Base-by-base conservation (phyloP, 2,113 vertebrate genomes). In the Corythaixoides concolor region DNA sequence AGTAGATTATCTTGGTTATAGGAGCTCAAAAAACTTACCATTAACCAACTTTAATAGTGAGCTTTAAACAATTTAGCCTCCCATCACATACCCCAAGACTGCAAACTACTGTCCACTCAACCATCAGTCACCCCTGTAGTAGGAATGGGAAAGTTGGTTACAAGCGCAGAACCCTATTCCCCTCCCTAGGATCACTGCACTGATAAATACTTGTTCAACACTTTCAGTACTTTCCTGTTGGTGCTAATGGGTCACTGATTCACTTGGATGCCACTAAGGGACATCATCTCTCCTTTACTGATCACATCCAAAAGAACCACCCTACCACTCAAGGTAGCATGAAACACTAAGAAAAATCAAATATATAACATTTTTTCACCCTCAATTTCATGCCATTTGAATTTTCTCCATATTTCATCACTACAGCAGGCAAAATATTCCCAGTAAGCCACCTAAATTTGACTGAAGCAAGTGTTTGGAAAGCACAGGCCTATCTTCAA, bases 61-160 rank as follows among this genome's bases (percentile, higher is more conserved):
- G 11, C 14, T 70, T 62, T 35, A 69, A 83, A 55, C 30, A 41
- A 17, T 10, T 63, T 59, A 50, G 17, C 45, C 30, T 15, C n/a
- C 10, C 32, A 50, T 30, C 60, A 47, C 16, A 49, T 9, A 67
- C 4, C 5, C 22, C n/a, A 66, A 63, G 47, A 59, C 11, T 59
- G 37, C 52, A n/a, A 83, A 63, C 13, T 35, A 32, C 15, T 13
- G 26, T 70, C 66, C 15, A 37, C 16, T 41, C 63, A 59, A 28
- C 19, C 17, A 15, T 18, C 13, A 41, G 20, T 26, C 26, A 53
- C 10, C 6, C 12, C 20, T 27, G 28, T 1, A 37, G 41, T 0
- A 32, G 30, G 47, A 62, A 69, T 6, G 5, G 19, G 26, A 77
- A 88, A 74, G 28, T 28, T 55, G 37, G 20, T 41, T 72, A 53